Base-by-base conservation (phyloP, 2,113 vertebrate genomes). In the Actenoides lindsayi region DNA sequence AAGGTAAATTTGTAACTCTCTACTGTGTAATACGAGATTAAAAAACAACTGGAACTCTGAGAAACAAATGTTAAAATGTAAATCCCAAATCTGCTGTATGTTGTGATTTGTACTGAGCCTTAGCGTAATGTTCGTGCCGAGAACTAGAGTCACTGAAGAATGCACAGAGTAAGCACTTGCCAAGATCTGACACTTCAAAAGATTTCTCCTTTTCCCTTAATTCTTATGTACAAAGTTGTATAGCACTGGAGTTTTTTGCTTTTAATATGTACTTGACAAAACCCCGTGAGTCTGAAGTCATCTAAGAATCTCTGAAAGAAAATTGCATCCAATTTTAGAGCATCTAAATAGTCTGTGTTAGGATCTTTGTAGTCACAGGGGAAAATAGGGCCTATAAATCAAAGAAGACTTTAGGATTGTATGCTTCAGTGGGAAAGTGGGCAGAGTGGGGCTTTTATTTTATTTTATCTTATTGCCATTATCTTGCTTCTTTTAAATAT, bases 1-100 rank as follows among this genome's bases (percentile, higher is more conserved):
- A 99, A 98, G 99, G 99, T 99, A 92, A 96, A 97, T 92, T 79
- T 62, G 83, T 82, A 64, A 89, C 90, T 82, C 86, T 94, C 44
- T 77, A 80, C 92, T 92, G 95, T 89, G 77, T 90, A 79, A 95
- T 89, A 94, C 35, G 75, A 39, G 71, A 90, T 77, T 59, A 25
- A 67, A 92, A 82, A 37, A 2, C 68, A 77, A 54, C 53, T 82
- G 67, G 67, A 89, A 62, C 48, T 51, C 73, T 89, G 59, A 83
- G 60, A 76, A 78, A 68, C 53, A 85, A 59, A 79, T 94, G 93
- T 93, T 79, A 57, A 96, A 85, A 63, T 94, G 79, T 97, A 92
- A 94, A 91, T 77, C 28, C 81, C 67, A 70, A 75, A 81, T 87
- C 30, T 35, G 23, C 18, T 91, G 84, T 95, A 59, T 18, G 3